A percentile compares a stretch with the other conserved stretches of the same genome.
phyloP scores from a whole-genome alignment of 1,140 invertebrate genomes.

The Psilanteris sp. region DNA sequence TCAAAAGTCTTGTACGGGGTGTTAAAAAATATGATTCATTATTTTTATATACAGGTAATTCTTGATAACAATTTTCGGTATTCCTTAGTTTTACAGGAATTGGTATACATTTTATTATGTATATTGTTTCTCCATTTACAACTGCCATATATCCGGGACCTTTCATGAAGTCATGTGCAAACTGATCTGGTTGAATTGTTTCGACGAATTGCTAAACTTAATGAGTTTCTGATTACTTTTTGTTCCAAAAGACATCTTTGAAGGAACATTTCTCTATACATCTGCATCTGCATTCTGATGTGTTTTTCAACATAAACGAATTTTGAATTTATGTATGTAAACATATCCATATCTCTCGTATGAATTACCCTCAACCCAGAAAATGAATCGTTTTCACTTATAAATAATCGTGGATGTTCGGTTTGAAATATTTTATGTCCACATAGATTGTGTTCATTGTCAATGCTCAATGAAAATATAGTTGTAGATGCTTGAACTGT shows the following conservation, averaged over 20 bases:
- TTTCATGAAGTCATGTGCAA: background rate
- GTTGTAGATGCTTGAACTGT: background rate
- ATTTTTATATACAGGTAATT: background rate
- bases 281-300: background rate
- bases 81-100: background rate
- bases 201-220: background rate
- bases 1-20: background rate
- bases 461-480: background rate
- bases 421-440: background rate
- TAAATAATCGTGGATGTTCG: background rate
- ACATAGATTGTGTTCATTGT: background rate
- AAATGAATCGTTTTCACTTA: background rate
- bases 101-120: slow-evolving; percentile 1
- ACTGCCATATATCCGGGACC: background rate
- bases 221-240: background rate
- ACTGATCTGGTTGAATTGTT: background rate
- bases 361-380: background rate
- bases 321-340: background rate
- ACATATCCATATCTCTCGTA: background rate
- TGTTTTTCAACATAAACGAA: background rate
- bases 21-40: background rate
- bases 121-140: background rate
- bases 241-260: slow-evolving; percentile 5
- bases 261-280: background rate
- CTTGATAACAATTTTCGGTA: background rate